Evolutionary conservation across 2,797 vertebrate genomes (phyloP).

Genomic region (Gallinago nigripennis): DNA sequence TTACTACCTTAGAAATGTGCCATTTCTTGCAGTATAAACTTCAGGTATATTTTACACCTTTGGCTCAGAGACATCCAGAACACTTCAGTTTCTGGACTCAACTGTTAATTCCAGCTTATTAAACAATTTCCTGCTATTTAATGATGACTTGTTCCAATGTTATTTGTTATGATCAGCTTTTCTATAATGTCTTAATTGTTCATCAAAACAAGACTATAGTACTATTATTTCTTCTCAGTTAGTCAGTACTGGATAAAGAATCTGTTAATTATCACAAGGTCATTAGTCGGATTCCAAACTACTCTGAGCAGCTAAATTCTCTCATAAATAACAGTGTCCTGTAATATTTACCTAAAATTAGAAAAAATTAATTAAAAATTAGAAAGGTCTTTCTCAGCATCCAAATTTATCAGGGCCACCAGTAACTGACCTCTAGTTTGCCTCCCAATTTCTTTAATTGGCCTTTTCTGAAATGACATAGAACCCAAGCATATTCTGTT

Average conservation of each 20-base stretch:
- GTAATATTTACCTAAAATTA: not conserved
- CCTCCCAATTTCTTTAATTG: not conserved
- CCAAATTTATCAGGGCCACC: not conserved
- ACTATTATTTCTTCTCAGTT: not conserved
- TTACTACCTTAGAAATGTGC: not conserved
- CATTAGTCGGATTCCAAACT: not conserved
- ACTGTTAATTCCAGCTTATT: not conserved
- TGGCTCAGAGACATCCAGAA: not conserved
- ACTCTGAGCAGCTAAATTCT: not conserved
- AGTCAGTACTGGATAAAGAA: not conserved
- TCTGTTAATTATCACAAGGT: not conserved
- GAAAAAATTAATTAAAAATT: not conserved
- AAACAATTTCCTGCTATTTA: not conserved
- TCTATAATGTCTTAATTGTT: not conserved
- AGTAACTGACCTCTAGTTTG: not conserved
- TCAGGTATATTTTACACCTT: not conserved
- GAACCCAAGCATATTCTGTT: not conserved
- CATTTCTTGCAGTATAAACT: not conserved
- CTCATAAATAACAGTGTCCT: not conserved
- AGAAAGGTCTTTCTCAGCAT: not conserved
- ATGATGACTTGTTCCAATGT: not conserved
- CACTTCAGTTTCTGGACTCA: not conserved
- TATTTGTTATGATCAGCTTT: not conserved
- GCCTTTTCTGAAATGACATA: not conserved
- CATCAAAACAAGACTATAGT: not conserved